These are phyloP conservation scores for Anser brachyrhynchus DNA, from an alignment of 2,113 vertebrate genomes.

Conservation along the genomic window DNA sequence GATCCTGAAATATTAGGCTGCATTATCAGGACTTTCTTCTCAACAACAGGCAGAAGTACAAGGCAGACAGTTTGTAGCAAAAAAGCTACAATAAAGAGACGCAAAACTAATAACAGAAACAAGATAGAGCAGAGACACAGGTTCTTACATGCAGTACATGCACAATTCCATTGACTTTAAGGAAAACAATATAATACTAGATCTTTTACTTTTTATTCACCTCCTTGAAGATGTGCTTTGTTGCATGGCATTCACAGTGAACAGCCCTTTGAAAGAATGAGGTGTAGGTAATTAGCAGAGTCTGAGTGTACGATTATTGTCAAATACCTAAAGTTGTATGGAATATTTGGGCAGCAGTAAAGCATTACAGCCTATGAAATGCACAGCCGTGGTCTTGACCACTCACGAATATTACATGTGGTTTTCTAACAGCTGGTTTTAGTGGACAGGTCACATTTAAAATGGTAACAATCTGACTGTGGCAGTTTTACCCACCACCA, in stretches of 20 bases:
- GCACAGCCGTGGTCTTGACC: not conserved
- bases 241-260: not conserved
- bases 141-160: not conserved
- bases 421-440: not conserved
- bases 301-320: not conserved
- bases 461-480: not conserved
- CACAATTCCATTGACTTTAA: not conserved
- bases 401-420: not conserved
- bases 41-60: not conserved
- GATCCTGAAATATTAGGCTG: not conserved
- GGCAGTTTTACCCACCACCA: not conserved
- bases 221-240: not conserved
- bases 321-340: not conserved
- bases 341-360: not conserved
- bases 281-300: not conserved
- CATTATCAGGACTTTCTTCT: not conserved
- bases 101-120: not conserved
- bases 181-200: not conserved
- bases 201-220: not conserved
- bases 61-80: not conserved
- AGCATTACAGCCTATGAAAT: not conserved
- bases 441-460: not conserved
- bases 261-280: not conserved
- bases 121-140: not conserved
- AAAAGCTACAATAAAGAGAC: not conserved